phyloP scores from a whole-genome alignment of 2,797 vertebrate species.

The Delichon dasypus region DNA sequence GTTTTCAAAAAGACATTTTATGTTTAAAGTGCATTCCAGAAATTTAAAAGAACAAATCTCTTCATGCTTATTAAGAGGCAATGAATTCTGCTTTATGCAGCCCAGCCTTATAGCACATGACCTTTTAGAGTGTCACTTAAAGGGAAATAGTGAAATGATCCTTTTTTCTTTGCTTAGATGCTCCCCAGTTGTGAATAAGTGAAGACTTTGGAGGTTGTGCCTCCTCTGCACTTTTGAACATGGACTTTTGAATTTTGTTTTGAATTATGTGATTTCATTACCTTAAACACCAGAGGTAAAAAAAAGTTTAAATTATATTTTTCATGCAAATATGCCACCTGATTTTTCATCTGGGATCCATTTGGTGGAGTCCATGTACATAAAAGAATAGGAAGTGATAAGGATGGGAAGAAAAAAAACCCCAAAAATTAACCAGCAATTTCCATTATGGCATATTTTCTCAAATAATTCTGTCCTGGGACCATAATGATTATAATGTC shows the following conservation, averaged over 20 bases:
- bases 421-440: neutral
- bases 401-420: neutral
- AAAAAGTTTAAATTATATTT: slow-evolving; percentile 7
- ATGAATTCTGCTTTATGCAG: neutral
- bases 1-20: neutral
- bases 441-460: neutral
- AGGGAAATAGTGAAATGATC: neutral
- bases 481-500: neutral
- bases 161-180: neutral
- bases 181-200: neutral
- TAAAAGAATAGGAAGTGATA: neutral
- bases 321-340: neutral
- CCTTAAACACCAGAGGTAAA: neutral
- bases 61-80: neutral
- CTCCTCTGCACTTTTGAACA: neutral
- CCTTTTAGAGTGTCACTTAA: neutral
- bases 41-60: neutral
- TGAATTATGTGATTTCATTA: neutral
- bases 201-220: neutral
- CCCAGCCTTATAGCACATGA: neutral
- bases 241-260: neutral
- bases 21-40: neutral
- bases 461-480: neutral
- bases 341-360: neutral
- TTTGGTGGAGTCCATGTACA: neutral